A percentile compares a stretch with the other conserved stretches of the same genome.
Evolutionary conservation across 2,113 vertebrate genomes (phyloP).

Genomic region (Riparia riparia): DNA sequence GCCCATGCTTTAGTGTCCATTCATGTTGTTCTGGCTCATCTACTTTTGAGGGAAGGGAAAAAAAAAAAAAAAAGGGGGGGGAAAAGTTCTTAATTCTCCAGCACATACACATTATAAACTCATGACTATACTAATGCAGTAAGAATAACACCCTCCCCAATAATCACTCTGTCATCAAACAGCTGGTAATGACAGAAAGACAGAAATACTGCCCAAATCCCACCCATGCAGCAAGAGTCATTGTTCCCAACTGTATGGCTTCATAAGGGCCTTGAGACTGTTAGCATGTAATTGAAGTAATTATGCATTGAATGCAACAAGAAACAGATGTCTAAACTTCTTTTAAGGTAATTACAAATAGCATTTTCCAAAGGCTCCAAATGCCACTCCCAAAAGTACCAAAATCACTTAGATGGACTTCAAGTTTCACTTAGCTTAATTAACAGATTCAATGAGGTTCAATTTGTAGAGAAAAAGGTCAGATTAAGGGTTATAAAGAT

Average conservation of each 20-base stretch:
- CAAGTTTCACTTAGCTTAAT: background rate
- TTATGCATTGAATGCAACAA: conserved; percentile 36
- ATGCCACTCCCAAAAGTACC: background rate
- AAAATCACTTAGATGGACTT: background rate
- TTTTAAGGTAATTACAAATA: background rate
- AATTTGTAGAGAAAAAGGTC: background rate
- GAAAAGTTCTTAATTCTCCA: background rate
- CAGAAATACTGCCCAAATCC: background rate
- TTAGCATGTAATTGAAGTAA: conserved; percentile 34
- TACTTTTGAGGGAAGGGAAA: background rate
- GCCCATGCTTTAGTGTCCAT: background rate
- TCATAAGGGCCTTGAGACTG: background rate
- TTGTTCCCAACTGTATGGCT: conserved; percentile 8
- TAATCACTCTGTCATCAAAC: conserved; percentile 10
- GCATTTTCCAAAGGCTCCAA: background rate
- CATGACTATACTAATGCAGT: background rate
- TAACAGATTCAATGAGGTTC: background rate
- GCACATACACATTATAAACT: background rate
- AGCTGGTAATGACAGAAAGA: conserved; percentile 5
- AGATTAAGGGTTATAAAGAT: background rate
- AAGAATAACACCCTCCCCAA: background rate
- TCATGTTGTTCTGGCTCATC: background rate
- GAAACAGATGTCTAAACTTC: conserved; percentile 37
- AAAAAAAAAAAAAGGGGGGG: background rate
- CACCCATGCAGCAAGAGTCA: conserved; percentile 2